phyloP scores from a whole-genome alignment of 2,113 vertebrate genomes.

The Craseonycteris thonglongyai region DNA sequence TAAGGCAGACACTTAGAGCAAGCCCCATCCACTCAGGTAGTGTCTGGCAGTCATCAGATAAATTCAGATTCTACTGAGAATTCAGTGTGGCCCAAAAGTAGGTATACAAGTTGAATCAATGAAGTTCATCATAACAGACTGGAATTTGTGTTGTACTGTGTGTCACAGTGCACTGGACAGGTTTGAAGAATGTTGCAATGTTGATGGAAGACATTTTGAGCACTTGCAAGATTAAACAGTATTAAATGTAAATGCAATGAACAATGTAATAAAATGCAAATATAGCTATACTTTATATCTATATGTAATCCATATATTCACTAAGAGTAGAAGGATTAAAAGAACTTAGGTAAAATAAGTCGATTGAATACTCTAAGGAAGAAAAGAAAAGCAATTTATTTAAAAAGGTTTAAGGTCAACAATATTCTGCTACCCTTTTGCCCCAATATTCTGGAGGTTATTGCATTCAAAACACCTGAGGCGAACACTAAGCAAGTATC shows the following conservation, averaged over 20 bases:
- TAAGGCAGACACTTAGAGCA: not conserved
- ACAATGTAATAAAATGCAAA: no score
- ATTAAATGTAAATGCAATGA: no score
- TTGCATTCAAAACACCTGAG: not conserved
- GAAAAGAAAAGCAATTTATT: not conserved
- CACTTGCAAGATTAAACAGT: no score
- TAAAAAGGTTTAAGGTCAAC: not conserved
- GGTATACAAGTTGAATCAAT: no score
- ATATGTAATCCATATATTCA: not conserved
- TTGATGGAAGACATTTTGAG: no score
- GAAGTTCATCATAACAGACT: no score
- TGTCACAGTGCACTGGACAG: no score
- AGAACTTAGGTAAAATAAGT: not conserved
- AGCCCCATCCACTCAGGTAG: not conserved
- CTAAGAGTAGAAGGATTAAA: not conserved
- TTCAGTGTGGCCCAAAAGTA: no score
- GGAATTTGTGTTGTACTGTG: no score
- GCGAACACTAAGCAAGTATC: not conserved
- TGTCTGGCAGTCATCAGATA: not conserved
- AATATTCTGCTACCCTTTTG: accelerated
- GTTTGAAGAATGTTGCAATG: no score
- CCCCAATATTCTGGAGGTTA: not conserved
- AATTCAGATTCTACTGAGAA: not conserved
- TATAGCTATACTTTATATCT: not conserved
- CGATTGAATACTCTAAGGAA: not conserved